A percentile compares a stretch with the other conserved stretches of the same genome.
Conservation (phyloP, 2,888 invertebrate genomes). For the Tigriopus californicus region DNA sequence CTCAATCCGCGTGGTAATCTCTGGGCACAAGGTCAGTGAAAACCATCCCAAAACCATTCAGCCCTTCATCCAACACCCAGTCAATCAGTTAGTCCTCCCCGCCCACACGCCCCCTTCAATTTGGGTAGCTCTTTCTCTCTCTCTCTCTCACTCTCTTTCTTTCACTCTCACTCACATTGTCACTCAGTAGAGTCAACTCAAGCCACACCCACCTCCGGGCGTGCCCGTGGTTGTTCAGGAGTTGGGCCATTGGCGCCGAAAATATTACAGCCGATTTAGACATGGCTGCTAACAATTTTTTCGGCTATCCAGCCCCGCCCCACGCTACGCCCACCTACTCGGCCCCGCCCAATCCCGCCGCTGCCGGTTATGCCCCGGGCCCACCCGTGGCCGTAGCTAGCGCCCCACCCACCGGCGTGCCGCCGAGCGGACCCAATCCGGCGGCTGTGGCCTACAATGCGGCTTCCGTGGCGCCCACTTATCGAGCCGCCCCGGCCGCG, state of each 20-base stretch:
- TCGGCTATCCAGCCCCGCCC: neutral
- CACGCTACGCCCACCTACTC: slow-evolving; percentile 16
- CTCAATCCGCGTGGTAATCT: slow-evolving; percentile 21
- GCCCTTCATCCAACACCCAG: too few relatives aligned
- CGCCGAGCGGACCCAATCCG: neutral
- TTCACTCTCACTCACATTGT: neutral
- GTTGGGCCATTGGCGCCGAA: too few relatives aligned
- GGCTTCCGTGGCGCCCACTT: slow-evolving; percentile 38
- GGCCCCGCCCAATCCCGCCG: neutral
- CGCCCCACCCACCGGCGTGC: neutral
- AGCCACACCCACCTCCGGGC: too few relatives aligned
- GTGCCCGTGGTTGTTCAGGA: too few relatives aligned
- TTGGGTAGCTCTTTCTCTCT: too few relatives aligned
- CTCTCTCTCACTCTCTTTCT: neutral
- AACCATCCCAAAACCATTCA: neutral
- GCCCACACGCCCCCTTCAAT: too few relatives aligned
- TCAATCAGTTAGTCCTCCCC: too few relatives aligned
- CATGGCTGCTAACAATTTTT: slow-evolving; percentile 13
- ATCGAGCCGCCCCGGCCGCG: slow-evolving; percentile 30
- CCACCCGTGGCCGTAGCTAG: neutral
- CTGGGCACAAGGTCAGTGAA: slow-evolving; percentile 20
- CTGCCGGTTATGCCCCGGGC: neutral
- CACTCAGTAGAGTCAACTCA: too few relatives aligned
- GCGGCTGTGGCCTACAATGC: slow-evolving; percentile 55
- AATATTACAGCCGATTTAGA: neutral